phyloP scores from a whole-genome alignment of 2,797 vertebrate genomes.

The Melanogrammus aeglefinus region DNA sequence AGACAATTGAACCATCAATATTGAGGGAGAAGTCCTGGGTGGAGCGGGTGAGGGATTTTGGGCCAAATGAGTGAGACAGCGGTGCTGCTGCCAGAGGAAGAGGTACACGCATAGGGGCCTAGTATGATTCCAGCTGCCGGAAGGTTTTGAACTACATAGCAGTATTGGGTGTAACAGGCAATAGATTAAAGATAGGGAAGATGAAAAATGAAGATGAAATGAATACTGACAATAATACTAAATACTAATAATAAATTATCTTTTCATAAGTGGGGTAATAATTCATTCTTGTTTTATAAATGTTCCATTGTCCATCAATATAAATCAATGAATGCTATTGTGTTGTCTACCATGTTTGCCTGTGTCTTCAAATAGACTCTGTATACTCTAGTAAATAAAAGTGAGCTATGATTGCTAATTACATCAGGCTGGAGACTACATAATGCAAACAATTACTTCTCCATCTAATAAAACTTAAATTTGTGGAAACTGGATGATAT shows the following conservation, averaged over 20 bases:
- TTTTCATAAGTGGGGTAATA: background rate
- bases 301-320: background rate
- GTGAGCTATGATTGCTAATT: background rate
- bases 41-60: too few species aligned
- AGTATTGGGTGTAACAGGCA: background rate
- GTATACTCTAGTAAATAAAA: background rate
- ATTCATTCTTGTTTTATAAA: background rate
- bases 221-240: background rate
- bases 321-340: background rate
- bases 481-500: too few species aligned
- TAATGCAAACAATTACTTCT: background rate
- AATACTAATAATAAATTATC: background rate
- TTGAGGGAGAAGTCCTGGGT: too few species aligned
- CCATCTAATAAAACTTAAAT: background rate
- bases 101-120: constrained; percentile 17
- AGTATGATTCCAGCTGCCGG: constrained; percentile 3
- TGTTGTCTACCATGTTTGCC: background rate
- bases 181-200: too few species aligned
- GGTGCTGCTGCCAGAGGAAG: constrained; percentile 9
- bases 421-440: background rate
- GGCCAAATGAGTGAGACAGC: background rate
- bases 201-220: background rate
- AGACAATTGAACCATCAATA: background rate
- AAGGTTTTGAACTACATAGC: background rate
- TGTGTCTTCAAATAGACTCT: background rate